Base-by-base conservation (phyloP, 2,113 vertebrate genomes). In the Xyliphius kryptos region DNA sequence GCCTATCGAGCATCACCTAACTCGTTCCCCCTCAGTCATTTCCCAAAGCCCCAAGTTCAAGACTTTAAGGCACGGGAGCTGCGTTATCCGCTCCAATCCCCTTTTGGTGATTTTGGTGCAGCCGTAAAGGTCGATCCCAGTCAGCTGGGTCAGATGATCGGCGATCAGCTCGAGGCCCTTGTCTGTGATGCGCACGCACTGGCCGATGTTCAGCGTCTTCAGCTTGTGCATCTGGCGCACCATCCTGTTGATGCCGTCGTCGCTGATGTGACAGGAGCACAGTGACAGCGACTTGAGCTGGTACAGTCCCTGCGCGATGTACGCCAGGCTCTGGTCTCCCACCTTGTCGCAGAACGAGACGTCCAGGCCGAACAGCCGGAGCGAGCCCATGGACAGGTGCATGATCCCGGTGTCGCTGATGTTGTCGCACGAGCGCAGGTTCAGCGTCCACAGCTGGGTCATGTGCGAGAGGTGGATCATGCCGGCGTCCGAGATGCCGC, bases 1-100 rank as follows among this genome's bases (percentile, higher is more conserved):
- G 26, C 26, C 26, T 32, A 2, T 32, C 7, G 26, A 6, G 26
- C 26, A 32, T 98, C 93, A 94, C 93, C 94, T 97, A 86, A 92
- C 92, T 84, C 95, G 94, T 81, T 98, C 92, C 52, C 93, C 93
- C 87, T 98, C 95, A 79, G 92, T 97, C 91, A 98, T 97, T 88
- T 92, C 93, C 95, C 94, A 86, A 74, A 89, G 92, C 79, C 96
- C 96, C 83, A 99, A 80, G 83, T 99, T 99, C 70, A 99, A 89
- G 80, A 98, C 96, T 88, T 99, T 99, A 87, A 99, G 95, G 89
- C 94, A 98, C 95, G n/a, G n/a, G n/a, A n/a, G n/a, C n/a, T n/a
- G n/a, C n/a, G n/a, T n/a, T n/a, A n/a, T n/a, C n/a, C n/a, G 91
- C 88, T 98, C 94, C 79, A 99, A 85, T 68, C 96, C 95, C 61